A percentile compares a stretch with the other conserved stretches of the same genome.
Evolutionary conservation across 2,797 vertebrate species (phyloP).

Genomic region (Danio aesculapii): DNA sequence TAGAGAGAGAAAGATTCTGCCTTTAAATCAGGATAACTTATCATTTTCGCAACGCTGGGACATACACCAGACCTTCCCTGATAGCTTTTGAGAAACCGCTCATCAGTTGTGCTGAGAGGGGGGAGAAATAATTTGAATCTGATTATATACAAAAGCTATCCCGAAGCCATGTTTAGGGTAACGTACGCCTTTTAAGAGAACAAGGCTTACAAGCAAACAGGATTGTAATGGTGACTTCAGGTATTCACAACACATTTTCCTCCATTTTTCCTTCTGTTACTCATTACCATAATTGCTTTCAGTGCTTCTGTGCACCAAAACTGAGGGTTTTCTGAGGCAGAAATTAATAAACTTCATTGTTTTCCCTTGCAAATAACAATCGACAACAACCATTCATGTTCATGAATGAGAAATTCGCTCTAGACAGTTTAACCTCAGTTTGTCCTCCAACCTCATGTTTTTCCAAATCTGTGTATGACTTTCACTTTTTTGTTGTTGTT

Average conservation of each 20-base stretch:
- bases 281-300: background rate
- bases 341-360: background rate
- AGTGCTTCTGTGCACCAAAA: background rate
- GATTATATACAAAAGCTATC: conserved; percentile 6
- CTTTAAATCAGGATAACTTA: conserved; percentile 21
- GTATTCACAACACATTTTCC: conserved; percentile 2
- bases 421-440: conserved; percentile 5
- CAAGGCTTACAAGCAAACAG: conserved; percentile 23
- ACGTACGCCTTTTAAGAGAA: background rate
- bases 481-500: background rate
- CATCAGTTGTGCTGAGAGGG: conserved; percentile 4
- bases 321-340: background rate
- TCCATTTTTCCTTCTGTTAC: background rate
- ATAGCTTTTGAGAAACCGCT: conserved; percentile 19
- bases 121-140: conserved; percentile 16
- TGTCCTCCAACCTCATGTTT: conserved; percentile 2
- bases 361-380: background rate
- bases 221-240: conserved; percentile 22
- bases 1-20: conserved; percentile 1
- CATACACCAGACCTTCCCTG: background rate
- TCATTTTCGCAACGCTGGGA: conserved; percentile 26
- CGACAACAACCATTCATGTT: background rate
- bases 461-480: background rate
- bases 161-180: conserved; percentile 11
- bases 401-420: background rate